These are phyloP conservation scores for Epinotia bilunana DNA, from an alignment of 2,888 invertebrate species.

Conservation along the genomic window DNA sequence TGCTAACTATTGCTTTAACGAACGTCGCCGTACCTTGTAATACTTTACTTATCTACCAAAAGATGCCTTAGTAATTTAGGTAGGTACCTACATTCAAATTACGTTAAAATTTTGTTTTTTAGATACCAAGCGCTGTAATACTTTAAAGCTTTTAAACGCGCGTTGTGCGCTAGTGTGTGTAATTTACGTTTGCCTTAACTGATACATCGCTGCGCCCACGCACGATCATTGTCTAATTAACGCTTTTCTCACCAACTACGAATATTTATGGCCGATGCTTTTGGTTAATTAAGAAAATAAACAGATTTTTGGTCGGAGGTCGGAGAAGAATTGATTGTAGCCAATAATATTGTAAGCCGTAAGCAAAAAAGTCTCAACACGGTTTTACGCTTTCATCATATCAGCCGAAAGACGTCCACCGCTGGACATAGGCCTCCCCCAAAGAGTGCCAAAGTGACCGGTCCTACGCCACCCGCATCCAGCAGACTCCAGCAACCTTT, in stretches of 20 bases:
- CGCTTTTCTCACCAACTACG: constrained; percentile 43
- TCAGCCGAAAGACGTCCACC: too few species aligned
- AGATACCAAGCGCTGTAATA: background rate
- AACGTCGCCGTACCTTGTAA: background rate
- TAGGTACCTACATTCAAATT: background rate
- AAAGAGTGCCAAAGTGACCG: too few species aligned
- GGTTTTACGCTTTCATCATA: too few species aligned
- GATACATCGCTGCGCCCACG: constrained; percentile 66
- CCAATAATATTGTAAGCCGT: background rate
- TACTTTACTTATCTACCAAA: too few species aligned
- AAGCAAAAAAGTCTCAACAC: too few species aligned
- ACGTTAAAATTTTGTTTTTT: background rate
- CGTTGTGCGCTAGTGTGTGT: constrained; percentile 2
- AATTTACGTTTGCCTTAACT: constrained; percentile 34
- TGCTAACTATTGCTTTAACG: background rate
- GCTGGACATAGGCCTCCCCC: too few species aligned
- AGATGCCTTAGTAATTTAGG: background rate
- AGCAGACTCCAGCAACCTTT: too few species aligned
- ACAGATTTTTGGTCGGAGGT: constrained; percentile 16
- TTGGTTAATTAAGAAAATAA: constrained; percentile 41
- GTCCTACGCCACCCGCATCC: too few species aligned
- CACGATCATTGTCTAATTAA: constrained; percentile 50
- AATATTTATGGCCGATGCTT: constrained; percentile 39
- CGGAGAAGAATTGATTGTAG: background rate
- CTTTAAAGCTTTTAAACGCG: background rate